Conservation (phyloP, 1,140 invertebrate species). For the Cherax destructor region DNA sequence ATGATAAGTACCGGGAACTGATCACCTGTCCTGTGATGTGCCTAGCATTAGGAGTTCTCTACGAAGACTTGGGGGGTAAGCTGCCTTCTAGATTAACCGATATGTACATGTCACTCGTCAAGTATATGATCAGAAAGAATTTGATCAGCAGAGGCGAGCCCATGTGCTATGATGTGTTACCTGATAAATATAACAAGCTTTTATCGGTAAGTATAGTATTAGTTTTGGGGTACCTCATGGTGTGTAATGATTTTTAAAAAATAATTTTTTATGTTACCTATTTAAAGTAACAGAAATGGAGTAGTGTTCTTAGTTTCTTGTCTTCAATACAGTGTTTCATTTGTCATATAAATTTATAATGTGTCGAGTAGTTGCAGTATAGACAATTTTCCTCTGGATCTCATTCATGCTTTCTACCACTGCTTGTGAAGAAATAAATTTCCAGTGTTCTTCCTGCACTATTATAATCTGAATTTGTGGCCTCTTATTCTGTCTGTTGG, state of each 20-base stretch:
- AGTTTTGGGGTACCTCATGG: background rate
- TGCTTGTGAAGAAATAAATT: too few species aligned
- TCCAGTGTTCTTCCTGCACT: too few species aligned
- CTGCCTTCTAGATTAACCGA: slow-evolving; percentile 69
- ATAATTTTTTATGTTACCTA: too few species aligned
- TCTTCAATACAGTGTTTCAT: too few species aligned
- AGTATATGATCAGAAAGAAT: slow-evolving; percentile 70
- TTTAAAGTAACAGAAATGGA: too few species aligned
- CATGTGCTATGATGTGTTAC: slow-evolving; percentile 71
- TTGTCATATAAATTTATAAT: too few species aligned
- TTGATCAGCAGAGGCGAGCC: slow-evolving; percentile 68
- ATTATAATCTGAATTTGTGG: too few species aligned
- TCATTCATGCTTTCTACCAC: too few species aligned
- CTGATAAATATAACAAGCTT: slow-evolving; percentile 71
- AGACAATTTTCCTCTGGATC: too few species aligned
- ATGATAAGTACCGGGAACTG: slow-evolving; percentile 74
- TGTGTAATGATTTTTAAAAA: background rate
- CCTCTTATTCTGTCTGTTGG: too few species aligned
- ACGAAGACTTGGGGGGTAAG: slow-evolving; percentile 75
- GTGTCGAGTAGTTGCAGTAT: too few species aligned
- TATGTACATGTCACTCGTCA: slow-evolving; percentile 67
- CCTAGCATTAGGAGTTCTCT: slow-evolving; percentile 78
- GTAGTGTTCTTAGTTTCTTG: too few species aligned
- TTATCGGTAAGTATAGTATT: slow-evolving; percentile 55
- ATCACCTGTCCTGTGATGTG: slow-evolving; percentile 79